Percentiles rank a stretch among this genome's conserved stretches.
These are phyloP conservation scores for Aphaenogaster floridana DNA, from an alignment of 1,140 invertebrate genomes.

Conservation along the genomic window DNA sequence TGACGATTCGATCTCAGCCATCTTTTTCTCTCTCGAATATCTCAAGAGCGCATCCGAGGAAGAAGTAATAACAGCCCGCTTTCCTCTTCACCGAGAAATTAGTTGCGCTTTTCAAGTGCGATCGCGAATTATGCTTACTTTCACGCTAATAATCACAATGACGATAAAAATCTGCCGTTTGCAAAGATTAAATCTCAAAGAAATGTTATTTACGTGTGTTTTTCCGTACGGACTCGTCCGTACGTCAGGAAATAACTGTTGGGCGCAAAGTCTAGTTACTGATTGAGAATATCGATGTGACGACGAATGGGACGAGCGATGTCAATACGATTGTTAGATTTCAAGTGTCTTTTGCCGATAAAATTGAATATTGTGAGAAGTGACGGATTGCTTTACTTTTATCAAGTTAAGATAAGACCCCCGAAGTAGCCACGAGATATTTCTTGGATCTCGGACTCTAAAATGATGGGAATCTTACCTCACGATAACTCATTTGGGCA, in stretches of 20 bases:
- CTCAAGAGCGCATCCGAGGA: background rate
- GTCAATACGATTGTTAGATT: background rate
- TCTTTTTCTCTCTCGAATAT: background rate
- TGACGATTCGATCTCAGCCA: background rate
- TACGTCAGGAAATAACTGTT: background rate
- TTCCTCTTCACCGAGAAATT: background rate
- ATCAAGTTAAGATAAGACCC: constrained; percentile 41
- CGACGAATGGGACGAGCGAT: too few species aligned
- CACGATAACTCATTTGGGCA: background rate
- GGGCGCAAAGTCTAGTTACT: background rate
- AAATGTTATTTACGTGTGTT: background rate
- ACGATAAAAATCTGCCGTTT: background rate
- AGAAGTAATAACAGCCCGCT: background rate
- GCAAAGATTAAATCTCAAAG: background rate
- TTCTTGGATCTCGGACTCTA: background rate
- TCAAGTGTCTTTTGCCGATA: constrained; percentile 27
- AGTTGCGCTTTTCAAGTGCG: background rate
- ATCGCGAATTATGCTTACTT: background rate
- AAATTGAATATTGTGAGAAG: background rate
- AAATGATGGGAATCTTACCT: background rate
- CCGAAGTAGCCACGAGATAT: background rate
- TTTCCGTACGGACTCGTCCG: background rate
- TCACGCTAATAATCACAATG: background rate
- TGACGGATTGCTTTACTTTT: background rate
- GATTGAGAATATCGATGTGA: constrained; percentile 21